Base-by-base conservation (phyloP, 2,797 vertebrate genomes). In the Eupleurogrammus muticus region DNA sequence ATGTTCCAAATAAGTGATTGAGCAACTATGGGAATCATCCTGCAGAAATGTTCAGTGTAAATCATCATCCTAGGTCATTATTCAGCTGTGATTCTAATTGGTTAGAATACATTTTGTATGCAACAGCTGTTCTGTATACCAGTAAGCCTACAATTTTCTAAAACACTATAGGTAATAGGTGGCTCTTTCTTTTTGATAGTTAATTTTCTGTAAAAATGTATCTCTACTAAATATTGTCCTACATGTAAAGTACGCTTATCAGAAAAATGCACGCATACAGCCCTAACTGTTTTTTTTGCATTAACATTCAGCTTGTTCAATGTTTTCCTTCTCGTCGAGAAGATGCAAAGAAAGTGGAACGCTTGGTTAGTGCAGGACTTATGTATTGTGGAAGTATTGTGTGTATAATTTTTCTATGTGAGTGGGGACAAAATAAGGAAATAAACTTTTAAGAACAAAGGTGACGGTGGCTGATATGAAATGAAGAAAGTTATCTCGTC, bases 381-480 rank as follows among this genome's bases (percentile, higher is more conserved):
- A 68, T 78, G 73, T 87, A 56, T 83, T 76, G 77, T 87, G 69
- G 51, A 76, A 44, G 76, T 81, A 66, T 75, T 81, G 76, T 81
- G 79, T 86, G 81, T 86, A 68, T 79, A 81, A 46, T 73, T 83
- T 88, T 92, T 90, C 64, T 91, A 89, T 90, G 70, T 92, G 69
- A 66, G 58, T 56, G 48, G 79, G 57, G 67, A 62, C 17, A 42
- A 74, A 73, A 80, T 52, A 68, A 54, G 75, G 13, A 66, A 93
- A 92, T 90, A 86, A 91, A 93, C 55, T 78, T 90, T 88, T 84
- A 85, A 79, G 67, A 77, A 79, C 6, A 60, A 73, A 42, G 1
- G 7, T 36, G 16, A 20, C 16, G 24, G n/a, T 47, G 73, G 56
- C 21, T 50, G 34, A 34, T 57, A 59, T 44, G 36, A 34, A 21